Percentiles rank a stretch among this genome's conserved stretches.
phyloP scores from a whole-genome alignment of 2,797 vertebrate species.

The Esox lucius region DNA sequence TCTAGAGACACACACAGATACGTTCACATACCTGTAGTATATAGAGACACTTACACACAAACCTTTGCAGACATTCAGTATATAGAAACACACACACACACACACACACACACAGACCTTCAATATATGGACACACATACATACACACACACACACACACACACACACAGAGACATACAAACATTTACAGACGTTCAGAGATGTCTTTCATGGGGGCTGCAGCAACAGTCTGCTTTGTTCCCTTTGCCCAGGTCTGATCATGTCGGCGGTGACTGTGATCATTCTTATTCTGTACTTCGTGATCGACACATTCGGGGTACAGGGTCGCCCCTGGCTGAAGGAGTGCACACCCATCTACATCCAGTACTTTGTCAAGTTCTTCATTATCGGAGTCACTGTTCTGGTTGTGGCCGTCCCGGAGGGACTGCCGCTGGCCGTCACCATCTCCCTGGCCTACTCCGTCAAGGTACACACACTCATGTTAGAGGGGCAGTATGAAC shows the following conservation, averaged over 20 bases:
- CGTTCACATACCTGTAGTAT: no score
- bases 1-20: not conserved
- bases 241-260: constrained; percentile 83
- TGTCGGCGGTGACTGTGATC: constrained; percentile 93
- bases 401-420: constrained; percentile 96
- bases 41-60: no score
- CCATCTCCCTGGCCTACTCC: constrained; percentile 95
- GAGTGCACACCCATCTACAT: constrained; percentile 96
- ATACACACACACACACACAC: not conserved
- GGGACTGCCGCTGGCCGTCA: constrained; percentile 93
- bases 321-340: constrained; percentile 78
- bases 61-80: not conserved
- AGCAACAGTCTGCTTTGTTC: not conserved
- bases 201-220: no score
- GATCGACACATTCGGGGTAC: constrained; percentile 87
- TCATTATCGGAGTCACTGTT: constrained; percentile 96
- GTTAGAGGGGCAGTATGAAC: not conserved
- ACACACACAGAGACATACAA: not conserved
- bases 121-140: not conserved
- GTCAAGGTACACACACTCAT: constrained; percentile 84
- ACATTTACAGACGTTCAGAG: not conserved
- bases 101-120: not conserved
- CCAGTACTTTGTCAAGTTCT: constrained; percentile 98
- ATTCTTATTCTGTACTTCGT: constrained; percentile 95
- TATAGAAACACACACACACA: not conserved